These are phyloP conservation scores for Ceraclea dissimilis DNA, from an alignment of 2,888 invertebrate genomes.

Conservation along the genomic window DNA sequence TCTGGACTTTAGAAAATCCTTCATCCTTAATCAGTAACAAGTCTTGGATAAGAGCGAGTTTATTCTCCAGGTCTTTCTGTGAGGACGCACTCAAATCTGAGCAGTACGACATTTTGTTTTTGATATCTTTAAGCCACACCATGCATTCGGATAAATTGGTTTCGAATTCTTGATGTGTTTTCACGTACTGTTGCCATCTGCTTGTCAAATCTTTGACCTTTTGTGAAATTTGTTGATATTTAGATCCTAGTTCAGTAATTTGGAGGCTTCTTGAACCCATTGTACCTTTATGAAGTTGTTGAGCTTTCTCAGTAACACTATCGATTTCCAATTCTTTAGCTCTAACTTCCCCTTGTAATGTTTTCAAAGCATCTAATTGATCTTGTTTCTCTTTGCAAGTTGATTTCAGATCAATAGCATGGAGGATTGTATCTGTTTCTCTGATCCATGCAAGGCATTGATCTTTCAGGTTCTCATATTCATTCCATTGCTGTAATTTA, in stretches of 20 bases:
- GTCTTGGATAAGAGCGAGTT: slow-evolving; percentile 78
- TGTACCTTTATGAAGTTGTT: slow-evolving; percentile 69
- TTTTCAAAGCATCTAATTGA: slow-evolving; percentile 72
- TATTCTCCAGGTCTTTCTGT: slow-evolving; percentile 79
- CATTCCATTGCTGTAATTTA: slow-evolving; percentile 85
- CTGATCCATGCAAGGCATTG: slow-evolving; percentile 81
- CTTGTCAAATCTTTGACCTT: slow-evolving; percentile 86
- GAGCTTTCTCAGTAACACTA: slow-evolving; percentile 84
- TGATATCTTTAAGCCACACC: slow-evolving; percentile 76
- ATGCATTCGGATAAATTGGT: slow-evolving; percentile 70
- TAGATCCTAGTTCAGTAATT: slow-evolving; percentile 83
- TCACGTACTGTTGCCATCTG: slow-evolving; percentile 89
- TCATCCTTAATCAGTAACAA: slow-evolving; percentile 86
- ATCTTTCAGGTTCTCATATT: slow-evolving; percentile 82
- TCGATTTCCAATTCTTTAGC: slow-evolving; percentile 91
- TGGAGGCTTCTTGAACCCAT: slow-evolving; percentile 69
- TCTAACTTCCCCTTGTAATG: slow-evolving; percentile 78
- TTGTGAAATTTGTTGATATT: slow-evolving; percentile 84
- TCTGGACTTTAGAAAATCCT: slow-evolving; percentile 82
- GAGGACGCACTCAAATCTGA: slow-evolving; percentile 74
- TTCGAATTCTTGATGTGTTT: slow-evolving; percentile 80
- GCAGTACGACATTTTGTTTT: slow-evolving; percentile 79
- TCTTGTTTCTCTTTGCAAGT: slow-evolving; percentile 75
- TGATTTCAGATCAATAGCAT: slow-evolving; percentile 79
- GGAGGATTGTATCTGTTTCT: slow-evolving; percentile 78